Percentiles rank a stretch among this genome's conserved stretches.
These are phyloP conservation scores for Tineola bisselliella DNA, from an alignment of 2,888 invertebrate genomes.

Conservation along the genomic window DNA sequence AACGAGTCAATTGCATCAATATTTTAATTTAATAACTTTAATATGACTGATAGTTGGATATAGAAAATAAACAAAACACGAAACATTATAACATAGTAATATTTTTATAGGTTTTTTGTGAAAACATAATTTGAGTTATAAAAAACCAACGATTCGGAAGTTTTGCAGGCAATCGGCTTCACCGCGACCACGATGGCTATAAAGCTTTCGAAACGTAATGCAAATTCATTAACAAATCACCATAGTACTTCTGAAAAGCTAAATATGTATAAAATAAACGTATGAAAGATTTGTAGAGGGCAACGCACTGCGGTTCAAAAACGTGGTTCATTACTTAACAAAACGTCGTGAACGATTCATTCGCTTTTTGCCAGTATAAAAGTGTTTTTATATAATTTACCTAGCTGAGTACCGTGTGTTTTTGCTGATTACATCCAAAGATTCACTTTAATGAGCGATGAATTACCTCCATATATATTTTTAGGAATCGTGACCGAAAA, in stretches of 20 bases:
- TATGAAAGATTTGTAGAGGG: conserved; percentile 30
- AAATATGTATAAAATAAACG: not conserved
- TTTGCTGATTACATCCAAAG: not conserved
- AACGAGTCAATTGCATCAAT: not conserved
- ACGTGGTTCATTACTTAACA: conserved; percentile 60
- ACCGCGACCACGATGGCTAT: no score
- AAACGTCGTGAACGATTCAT: conserved; percentile 43
- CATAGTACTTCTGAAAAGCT: not conserved
- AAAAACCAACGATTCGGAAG: no score
- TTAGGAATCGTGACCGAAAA: not conserved
- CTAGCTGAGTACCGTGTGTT: not conserved
- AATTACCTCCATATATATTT: not conserved
- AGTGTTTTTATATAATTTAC: conserved; percentile 24
- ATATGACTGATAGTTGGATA: no score
- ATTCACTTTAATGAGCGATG: not conserved
- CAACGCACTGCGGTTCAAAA: conserved; percentile 49
- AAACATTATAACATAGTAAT: no score
- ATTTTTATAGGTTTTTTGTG: no score
- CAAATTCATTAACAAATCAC: no score
- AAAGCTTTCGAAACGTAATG: no score
- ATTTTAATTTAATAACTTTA: no score
- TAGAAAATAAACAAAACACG: no score
- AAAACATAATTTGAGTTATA: no score
- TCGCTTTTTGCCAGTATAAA: conserved; percentile 42
- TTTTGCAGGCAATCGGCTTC: no score